phyloP scores from a whole-genome alignment of 2,797 vertebrate species.

The Pristis pectinata region DNA sequence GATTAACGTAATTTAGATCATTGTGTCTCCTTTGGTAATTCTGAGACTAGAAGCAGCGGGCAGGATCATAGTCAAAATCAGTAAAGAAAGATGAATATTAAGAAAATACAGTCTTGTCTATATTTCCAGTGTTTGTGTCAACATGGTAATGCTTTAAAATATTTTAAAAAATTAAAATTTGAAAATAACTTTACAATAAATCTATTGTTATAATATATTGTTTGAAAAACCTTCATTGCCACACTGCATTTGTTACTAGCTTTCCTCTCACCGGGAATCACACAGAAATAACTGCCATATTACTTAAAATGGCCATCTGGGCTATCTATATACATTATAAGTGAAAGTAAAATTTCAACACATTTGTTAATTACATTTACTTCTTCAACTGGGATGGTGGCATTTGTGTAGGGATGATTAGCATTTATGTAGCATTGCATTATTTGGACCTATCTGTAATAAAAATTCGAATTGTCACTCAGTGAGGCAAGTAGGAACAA shows the following conservation, averaged over 20 bases:
- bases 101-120: not conserved
- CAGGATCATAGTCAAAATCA: not conserved
- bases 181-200: not conserved
- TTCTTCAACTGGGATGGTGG: not conserved
- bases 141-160: not conserved
- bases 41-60: not conserved
- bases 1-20: not conserved
- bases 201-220: not conserved
- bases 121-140: not conserved
- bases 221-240: not conserved
- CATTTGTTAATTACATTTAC: slow-evolving; percentile 18
- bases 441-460: not conserved
- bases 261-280: not conserved
- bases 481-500: not conserved
- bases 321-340: not conserved
- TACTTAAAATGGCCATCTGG: slow-evolving; percentile 9
- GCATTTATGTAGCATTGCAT: not conserved
- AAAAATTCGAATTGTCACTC: not conserved
- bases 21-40: not conserved
- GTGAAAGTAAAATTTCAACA: not conserved
- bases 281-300: slow-evolving; percentile 12
- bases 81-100: not conserved
- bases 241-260: not conserved
- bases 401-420: not conserved
- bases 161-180: not conserved